Evolutionary conservation across 2,113 vertebrate genomes (phyloP).

Genomic region (Macrotis lagotis): DNA sequence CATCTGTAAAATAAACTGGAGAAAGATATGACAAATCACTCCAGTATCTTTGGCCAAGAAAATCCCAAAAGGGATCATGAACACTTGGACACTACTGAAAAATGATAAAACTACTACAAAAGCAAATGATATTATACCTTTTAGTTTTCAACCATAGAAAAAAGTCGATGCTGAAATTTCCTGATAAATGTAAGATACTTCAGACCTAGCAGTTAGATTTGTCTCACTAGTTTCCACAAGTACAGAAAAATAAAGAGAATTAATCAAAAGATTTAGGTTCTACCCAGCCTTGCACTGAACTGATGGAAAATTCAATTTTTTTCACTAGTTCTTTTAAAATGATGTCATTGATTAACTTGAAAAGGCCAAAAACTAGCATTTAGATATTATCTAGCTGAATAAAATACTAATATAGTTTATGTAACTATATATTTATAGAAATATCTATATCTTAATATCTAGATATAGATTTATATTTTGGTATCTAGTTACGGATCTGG

Average conservation of each 20-base stretch:
- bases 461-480: too few species aligned
- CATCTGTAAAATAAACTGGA: not conserved
- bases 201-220: not conserved
- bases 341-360: not conserved
- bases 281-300: not conserved
- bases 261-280: not conserved
- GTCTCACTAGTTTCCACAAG: not conserved
- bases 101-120: not conserved
- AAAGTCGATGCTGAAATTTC: not conserved
- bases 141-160: not conserved
- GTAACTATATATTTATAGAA: too few species aligned
- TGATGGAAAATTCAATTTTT: not conserved
- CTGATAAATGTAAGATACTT: not conserved
- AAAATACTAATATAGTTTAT: too few species aligned
- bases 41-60: not conserved
- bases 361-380: not conserved
- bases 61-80: not conserved
- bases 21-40: not conserved
- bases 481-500: too few species aligned
- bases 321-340: not conserved
- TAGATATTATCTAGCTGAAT: too few species aligned
- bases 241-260: not conserved
- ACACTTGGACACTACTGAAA: not conserved
- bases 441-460: too few species aligned
- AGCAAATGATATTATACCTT: not conserved